These are phyloP conservation scores for Quadroppia sp. DNA, from an alignment of 2,888 invertebrate genomes.

Conservation along the genomic window DNA sequence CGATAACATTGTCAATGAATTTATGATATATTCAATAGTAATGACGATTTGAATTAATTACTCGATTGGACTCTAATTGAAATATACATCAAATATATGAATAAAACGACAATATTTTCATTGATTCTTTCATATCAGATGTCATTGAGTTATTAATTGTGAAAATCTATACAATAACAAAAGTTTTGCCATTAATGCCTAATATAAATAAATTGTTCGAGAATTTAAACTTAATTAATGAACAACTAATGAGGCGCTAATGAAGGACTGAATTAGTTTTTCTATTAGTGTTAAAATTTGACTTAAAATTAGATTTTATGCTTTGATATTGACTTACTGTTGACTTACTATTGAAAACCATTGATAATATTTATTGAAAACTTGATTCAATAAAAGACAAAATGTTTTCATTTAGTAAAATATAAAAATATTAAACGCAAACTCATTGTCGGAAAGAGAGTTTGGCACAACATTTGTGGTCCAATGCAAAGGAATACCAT, in stretches of 20 bases:
- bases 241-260: slow-evolving; percentile 12
- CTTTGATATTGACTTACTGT: no score
- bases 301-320: no score
- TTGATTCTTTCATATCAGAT: neutral
- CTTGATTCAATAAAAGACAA: no score
- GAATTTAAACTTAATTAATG: neutral
- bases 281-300: neutral
- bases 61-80: slow-evolving; percentile 9
- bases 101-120: neutral
- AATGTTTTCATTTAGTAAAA: no score
- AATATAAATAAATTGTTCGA: no score
- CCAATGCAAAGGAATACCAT: neutral
- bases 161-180: no score
- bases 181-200: neutral
- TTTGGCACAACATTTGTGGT: neutral
- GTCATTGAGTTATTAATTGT: no score
- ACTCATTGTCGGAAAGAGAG: neutral
- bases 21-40: slow-evolving; percentile 10
- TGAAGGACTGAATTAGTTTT: slow-evolving; percentile 26
- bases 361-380: no score
- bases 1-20: neutral
- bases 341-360: no score
- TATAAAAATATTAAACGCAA: no score
- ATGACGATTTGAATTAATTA: slow-evolving; percentile 16
- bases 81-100: neutral